A percentile compares a stretch with the other conserved stretches of the same genome.
phyloP scores from a whole-genome alignment of 2,888 invertebrate species.

The Lamproptera curius region DNA sequence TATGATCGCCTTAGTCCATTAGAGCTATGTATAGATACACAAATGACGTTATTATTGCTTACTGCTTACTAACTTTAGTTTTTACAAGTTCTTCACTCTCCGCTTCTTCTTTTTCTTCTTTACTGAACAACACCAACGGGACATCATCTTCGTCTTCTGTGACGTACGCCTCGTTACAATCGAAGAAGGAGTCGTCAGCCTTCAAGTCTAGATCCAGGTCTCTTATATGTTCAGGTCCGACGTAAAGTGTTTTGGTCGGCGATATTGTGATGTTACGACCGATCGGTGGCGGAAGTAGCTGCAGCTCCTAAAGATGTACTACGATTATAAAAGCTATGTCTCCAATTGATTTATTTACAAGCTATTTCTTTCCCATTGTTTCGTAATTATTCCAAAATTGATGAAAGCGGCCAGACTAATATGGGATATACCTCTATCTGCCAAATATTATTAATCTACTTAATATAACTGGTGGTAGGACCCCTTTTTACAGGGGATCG shows the following conservation, averaged over 20 bases:
- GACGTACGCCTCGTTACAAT: conserved; percentile 4
- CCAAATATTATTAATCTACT: too few relatives aligned
- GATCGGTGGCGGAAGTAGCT: background rate
- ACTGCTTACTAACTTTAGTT: conserved; percentile 17
- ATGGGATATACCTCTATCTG: too few relatives aligned
- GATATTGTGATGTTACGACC: conserved; percentile 2
- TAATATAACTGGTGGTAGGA: too few relatives aligned
- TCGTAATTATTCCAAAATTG: too few relatives aligned
- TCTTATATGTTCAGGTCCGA: conserved; percentile 1
- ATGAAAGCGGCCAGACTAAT: too few relatives aligned
- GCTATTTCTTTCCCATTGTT: too few relatives aligned
- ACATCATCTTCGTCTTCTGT: conserved; percentile 29
- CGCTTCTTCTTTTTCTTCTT: conserved; percentile 20
- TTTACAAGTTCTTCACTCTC: conserved; percentile 6
- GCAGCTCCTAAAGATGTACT: background rate
- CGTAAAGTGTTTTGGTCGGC: conserved; percentile 4
- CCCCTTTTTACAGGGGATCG: too few relatives aligned
- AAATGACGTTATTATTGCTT: background rate
- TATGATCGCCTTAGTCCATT: too few relatives aligned
- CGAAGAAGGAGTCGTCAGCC: conserved; percentile 14
- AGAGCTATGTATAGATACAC: background rate
- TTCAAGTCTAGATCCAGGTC: conserved; percentile 6
- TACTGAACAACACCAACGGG: conserved; percentile 28
- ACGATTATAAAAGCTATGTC: too few relatives aligned
- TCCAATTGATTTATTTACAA: too few relatives aligned